Evolutionary conservation across 2,113 vertebrate genomes (phyloP).

Genomic region (Phrynosoma blainvillii): DNA sequence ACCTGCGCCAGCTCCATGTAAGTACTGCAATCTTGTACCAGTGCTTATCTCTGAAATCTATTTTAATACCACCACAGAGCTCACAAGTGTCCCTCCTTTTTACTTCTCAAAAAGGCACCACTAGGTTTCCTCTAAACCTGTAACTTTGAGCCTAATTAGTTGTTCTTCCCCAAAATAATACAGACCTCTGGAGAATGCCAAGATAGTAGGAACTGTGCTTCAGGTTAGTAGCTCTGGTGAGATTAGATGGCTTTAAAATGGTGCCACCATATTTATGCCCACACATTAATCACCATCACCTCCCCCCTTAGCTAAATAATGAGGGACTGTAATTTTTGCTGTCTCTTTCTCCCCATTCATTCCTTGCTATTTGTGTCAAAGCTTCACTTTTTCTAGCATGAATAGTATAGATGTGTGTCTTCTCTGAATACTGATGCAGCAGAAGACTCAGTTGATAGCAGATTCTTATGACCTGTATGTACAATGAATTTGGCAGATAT

Average conservation of each 20-base stretch:
- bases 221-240: not conserved
- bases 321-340: not conserved
- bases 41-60: not conserved
- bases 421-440: no score
- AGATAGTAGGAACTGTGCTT: conserved; percentile 9
- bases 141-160: not conserved
- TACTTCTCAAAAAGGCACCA: not conserved
- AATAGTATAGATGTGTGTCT: not conserved
- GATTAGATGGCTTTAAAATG: not conserved
- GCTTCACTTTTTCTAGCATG: not conserved
- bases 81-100: not conserved
- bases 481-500: not conserved
- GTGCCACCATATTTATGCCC: not conserved
- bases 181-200: not conserved
- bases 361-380: not conserved
- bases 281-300: not conserved
- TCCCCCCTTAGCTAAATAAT: not conserved
- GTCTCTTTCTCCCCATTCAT: not conserved
- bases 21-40: not conserved
- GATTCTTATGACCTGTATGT: not conserved
- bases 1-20: no score
- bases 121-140: not conserved
- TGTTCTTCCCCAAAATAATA: not conserved
- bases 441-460: not conserved
- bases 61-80: not conserved